Percentiles rank a stretch among this genome's conserved stretches.
phyloP scores from a whole-genome alignment of 2,888 invertebrate species.

The Eupithecia centaureata region DNA sequence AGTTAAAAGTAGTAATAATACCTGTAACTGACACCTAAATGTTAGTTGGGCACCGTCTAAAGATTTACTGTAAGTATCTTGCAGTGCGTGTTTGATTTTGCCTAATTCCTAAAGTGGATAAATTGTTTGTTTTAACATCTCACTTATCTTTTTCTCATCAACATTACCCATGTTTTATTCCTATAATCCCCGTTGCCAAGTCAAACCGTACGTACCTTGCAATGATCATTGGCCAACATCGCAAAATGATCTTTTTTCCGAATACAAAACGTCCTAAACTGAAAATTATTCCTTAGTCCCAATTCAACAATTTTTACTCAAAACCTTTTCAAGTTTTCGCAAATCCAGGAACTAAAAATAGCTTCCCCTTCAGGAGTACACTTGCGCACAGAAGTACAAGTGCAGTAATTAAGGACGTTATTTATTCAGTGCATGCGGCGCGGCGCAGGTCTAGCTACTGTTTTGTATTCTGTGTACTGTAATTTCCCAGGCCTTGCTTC shows the following conservation, averaged over 20 bases:
- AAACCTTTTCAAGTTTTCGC: slow-evolving; percentile 14
- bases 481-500: slow-evolving; percentile 47
- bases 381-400: slow-evolving; percentile 39
- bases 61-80: too few relatives aligned
- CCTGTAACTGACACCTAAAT: too few relatives aligned
- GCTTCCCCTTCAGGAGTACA: slow-evolving; percentile 21
- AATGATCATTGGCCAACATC: neutral
- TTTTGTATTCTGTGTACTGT: slow-evolving; percentile 29
- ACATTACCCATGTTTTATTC: neutral
- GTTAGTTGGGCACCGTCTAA: too few relatives aligned
- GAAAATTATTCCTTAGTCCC: neutral
- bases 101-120: too few relatives aligned
- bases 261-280: neutral
- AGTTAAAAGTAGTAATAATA: too few relatives aligned
- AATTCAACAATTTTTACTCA: neutral
- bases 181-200: neutral
- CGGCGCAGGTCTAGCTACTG: slow-evolving; percentile 30
- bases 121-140: neutral
- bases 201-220: neutral
- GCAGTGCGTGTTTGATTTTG: too few relatives aligned
- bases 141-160: neutral
- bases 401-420: slow-evolving; percentile 48
- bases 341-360: slow-evolving; percentile 24
- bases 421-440: slow-evolving; percentile 50
- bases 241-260: neutral